Percentiles rank a stretch among this genome's conserved stretches.
Evolutionary conservation across 2,113 vertebrate genomes (phyloP).

Genomic region (Thomomys bottae): DNA sequence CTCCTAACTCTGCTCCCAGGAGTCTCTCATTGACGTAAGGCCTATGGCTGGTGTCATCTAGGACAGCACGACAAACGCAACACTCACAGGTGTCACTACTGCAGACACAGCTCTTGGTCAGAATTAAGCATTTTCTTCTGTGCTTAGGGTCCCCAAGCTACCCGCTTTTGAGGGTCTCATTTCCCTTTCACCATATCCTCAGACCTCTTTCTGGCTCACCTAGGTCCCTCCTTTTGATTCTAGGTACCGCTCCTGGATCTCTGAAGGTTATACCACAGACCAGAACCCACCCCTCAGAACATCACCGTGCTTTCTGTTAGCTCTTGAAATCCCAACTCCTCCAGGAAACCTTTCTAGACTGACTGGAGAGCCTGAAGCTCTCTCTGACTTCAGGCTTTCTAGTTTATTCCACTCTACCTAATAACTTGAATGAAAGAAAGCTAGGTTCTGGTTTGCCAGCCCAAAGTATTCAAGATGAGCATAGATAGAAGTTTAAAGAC

Average conservation of each 20-base stretch:
- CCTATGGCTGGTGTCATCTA: conserved; percentile 30
- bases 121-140: conserved; percentile 17
- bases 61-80: conserved; percentile 21
- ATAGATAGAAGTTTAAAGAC: conserved; percentile 37
- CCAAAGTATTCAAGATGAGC: neutral
- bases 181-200: neutral
- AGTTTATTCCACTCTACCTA: neutral
- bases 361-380: neutral
- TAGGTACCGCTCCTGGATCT: neutral
- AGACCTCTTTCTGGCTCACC: neutral
- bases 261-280: neutral
- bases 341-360: conserved; percentile 35
- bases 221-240: neutral
- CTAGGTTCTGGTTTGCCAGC: neutral
- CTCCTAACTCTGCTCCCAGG: conserved; percentile 39
- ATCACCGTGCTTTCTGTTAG: neutral
- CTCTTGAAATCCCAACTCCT: conserved; percentile 22
- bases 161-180: neutral
- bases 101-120: neutral
- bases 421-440: neutral
- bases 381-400: neutral
- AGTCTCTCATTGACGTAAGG: conserved; percentile 18
- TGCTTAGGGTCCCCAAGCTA: neutral
- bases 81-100: neutral
- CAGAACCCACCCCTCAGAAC: neutral